These are phyloP conservation scores for Clarias macrocephalus DNA, from an alignment of 2,113 vertebrate species.

Conservation along the genomic window DNA sequence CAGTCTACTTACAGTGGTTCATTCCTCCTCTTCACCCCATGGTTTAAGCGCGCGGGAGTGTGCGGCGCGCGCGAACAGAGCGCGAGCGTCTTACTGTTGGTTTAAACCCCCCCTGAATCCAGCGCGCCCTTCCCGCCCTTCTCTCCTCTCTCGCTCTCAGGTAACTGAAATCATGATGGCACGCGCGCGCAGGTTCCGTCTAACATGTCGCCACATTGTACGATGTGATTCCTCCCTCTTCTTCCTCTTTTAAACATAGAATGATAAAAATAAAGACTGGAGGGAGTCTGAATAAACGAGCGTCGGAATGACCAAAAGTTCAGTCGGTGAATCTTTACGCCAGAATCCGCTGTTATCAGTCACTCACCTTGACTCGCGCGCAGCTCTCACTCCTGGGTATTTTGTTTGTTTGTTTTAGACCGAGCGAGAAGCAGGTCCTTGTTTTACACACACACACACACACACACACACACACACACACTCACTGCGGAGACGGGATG, in stretches of 20 bases:
- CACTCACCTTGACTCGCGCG: not conserved
- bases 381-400: not conserved
- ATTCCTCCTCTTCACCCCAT: constrained; percentile 47
- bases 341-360: not conserved
- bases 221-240: no score
- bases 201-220: not conserved
- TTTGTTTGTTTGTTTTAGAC: not conserved
- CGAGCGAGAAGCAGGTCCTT: not conserved
- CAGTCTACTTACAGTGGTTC: constrained; percentile 31
- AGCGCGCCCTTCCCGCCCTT: constrained; percentile 30
- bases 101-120: not conserved
- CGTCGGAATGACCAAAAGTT: constrained; percentile 5
- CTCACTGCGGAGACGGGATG: constrained; percentile 1
- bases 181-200: not conserved
- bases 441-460: constrained; percentile 1
- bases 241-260: not conserved
- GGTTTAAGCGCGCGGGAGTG: not conserved
- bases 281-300: not conserved
- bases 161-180: not conserved
- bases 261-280: not conserved
- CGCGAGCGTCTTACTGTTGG: not conserved
- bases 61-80: not conserved
- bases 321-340: not conserved
- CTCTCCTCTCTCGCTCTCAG: not conserved
- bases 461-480: constrained; percentile 2